A percentile compares a stretch with the other conserved stretches of the same genome.
phyloP scores from a whole-genome alignment of 2,888 invertebrate genomes.

The Ditylenchus weischeri region DNA sequence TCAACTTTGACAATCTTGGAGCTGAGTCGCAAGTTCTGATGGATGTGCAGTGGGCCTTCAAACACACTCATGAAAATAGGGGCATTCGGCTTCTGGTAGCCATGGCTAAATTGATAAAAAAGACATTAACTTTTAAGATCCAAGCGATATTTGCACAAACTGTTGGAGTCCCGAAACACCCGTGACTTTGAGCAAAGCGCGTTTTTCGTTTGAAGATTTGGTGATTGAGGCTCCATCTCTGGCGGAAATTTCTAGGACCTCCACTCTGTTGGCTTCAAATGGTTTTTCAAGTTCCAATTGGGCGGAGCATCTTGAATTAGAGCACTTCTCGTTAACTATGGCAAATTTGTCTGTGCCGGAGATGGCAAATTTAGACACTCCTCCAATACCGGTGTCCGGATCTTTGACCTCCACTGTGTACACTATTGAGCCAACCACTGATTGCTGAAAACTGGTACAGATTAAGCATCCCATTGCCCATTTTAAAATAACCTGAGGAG shows the following conservation, averaged over 20 bases:
- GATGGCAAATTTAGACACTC: conserved; percentile 39
- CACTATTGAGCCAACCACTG: conserved; percentile 34
- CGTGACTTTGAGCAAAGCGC: background rate
- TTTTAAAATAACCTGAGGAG: background rate
- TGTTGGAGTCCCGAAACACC: background rate
- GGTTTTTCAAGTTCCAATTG: background rate
- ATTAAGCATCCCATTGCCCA: no score
- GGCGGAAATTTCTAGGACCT: background rate
- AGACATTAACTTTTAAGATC: no score
- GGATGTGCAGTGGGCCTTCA: background rate
- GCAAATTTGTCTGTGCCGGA: background rate
- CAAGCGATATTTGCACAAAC: background rate
- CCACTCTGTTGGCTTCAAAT: background rate
- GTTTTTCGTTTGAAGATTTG: conserved; percentile 3
- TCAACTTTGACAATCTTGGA: conserved; percentile 10
- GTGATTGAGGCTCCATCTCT: conserved; percentile 13
- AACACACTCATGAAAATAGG: conserved; percentile 5
- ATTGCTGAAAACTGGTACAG: conserved; percentile 24
- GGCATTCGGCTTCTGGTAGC: background rate
- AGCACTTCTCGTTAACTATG: conserved; percentile 12
- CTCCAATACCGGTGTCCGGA: conserved; percentile 47
- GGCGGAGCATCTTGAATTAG: background rate
- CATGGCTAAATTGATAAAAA: no score
- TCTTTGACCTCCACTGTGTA: conserved; percentile 37
- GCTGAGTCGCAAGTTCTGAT: background rate